Evolutionary conservation across 2,797 vertebrate genomes (phyloP), one percentile per base, ranked within the genome.

Genomic region (Oceanodroma leucorhoa): DNA sequence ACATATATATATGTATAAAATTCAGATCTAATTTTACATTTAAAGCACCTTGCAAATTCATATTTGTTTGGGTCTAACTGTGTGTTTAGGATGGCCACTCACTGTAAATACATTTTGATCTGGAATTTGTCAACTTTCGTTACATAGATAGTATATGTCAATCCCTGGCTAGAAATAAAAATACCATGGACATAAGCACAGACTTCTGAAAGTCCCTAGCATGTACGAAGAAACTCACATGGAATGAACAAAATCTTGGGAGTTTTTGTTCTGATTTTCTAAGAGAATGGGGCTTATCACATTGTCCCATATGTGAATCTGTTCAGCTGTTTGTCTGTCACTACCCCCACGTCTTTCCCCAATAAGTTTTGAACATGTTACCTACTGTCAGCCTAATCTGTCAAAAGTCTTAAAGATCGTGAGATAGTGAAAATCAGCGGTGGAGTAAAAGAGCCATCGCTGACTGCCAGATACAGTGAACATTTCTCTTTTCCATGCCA

Each of bases 341-440:
- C 83, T 91, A 76, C 62, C 66, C 57, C 70, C 83, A 83, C 20
- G 0, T 57, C 66, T 80, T 67, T 78, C 71, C 55, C 82, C 77
- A 71, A 14, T 67, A 92, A 77, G 27, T 88, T 93, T 78, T 81
- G 90, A 92, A 92, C 32, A 90, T 1, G 4, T 72, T 78, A 81
- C 80, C 50, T 92, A 53, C 90, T 87, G 77, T 69, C 86, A 90
- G 90, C 38, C 50, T 82, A 46, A 54, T 77, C 91, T 94, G 78
- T 43, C 70, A 66, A 45, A 51, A 92, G 30, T 24, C 75, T 83
- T 76, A 21, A 82, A 87, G 66, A 69, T 34, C 0, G 0, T 69
- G 78, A 76, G 46, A 61, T 5, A 40, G 46, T 46, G 70, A 69
- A 94, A 87, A 89, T 55, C 58, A 92, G 50, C 46, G 61, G 36